Evolutionary conservation across 2,797 vertebrate species (phyloP).

Genomic region (Spheniscus humboldti): DNA sequence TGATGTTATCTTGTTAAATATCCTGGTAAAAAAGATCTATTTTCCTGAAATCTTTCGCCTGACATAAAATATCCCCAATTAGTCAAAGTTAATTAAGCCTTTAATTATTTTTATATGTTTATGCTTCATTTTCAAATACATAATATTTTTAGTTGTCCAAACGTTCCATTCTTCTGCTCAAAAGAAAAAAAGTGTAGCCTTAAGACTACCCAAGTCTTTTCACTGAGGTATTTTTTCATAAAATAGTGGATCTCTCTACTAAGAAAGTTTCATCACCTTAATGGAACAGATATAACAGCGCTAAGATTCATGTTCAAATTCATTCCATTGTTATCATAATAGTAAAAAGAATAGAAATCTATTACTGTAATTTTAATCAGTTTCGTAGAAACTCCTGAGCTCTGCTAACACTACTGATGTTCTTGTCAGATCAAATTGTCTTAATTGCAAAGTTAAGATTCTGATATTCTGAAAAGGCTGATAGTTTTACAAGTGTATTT

Average conservation of each 20-base stretch:
- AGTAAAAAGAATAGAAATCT: neutral
- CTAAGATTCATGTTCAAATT: neutral
- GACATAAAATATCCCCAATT: neutral
- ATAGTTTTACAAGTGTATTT: neutral
- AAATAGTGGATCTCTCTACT: neutral
- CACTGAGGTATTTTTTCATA: neutral
- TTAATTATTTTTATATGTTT: neutral
- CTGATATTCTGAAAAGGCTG: neutral
- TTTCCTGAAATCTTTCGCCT: neutral
- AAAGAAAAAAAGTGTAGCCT: accelerated
- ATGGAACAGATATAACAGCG: neutral
- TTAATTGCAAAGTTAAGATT: neutral
- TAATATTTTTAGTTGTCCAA: neutral
- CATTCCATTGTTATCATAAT: neutral
- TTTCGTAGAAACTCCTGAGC: neutral
- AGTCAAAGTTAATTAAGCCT: neutral
- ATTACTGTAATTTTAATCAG: neutral
- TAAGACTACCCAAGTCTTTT: neutral
- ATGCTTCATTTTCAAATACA: neutral
- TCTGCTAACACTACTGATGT: neutral
- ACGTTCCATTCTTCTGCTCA: neutral
- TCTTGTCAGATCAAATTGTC: neutral
- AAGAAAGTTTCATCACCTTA: neutral
- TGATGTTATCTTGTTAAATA: neutral
- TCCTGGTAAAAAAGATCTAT: neutral